Conservation (phyloP, 2,113 vertebrate genomes). For the Felis chaus region DNA sequence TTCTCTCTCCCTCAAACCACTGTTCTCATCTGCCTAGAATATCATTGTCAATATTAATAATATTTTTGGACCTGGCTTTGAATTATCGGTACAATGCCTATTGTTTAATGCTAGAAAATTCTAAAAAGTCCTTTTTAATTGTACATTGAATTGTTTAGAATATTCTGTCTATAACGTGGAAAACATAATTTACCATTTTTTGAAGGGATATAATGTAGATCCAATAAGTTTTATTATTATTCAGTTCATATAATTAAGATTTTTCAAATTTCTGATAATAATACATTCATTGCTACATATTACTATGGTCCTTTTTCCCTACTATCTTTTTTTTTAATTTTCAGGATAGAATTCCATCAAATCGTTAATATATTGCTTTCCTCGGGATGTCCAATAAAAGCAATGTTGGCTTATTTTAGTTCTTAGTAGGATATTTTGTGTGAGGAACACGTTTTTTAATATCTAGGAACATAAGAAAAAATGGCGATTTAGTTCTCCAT, state of each 20-base stretch:
- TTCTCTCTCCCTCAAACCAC: background rate
- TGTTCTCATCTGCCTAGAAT: background rate
- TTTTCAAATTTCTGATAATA: background rate
- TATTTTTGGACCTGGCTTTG: background rate
- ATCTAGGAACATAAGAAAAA: background rate
- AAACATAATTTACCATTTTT: background rate
- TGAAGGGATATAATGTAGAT: background rate
- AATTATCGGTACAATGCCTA: background rate
- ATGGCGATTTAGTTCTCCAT: background rate
- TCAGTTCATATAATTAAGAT: background rate
- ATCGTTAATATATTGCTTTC: background rate
- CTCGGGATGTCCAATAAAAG: background rate
- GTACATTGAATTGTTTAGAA: background rate
- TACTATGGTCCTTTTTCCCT: background rate
- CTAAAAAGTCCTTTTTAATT: background rate
- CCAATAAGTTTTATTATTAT: background rate
- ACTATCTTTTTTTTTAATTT: background rate
- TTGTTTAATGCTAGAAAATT: background rate
- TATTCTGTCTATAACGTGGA: background rate
- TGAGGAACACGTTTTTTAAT: background rate
- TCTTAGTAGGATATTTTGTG: background rate
- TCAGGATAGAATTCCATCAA: background rate
- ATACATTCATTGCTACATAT: background rate
- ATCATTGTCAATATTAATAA: background rate
- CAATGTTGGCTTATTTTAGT: background rate